Evolutionary conservation across 2,888 invertebrate genomes (phyloP), one percentile per base, ranked within the genome.

Genomic region (Rugalucina vietnamica): DNA sequence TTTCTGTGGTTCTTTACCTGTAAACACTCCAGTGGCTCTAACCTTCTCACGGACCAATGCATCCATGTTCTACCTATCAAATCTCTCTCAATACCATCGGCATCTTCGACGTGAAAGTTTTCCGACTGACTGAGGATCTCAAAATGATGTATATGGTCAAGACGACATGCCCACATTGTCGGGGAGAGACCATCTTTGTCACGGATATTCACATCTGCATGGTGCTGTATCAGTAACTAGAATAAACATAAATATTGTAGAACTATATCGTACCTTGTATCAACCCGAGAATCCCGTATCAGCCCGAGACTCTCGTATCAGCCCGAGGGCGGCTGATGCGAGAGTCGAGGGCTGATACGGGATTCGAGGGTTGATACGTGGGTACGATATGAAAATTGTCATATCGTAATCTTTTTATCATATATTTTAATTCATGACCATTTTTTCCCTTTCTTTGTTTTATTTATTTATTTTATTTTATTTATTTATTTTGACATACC

Each of bases 91-190:
- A 93, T 92, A 49, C 92, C 94, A 76, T 93, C 93, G 24, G 77
- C 88, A 73, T 92, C 93, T 8, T 90, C 91, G 10, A 91, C 88
- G 76, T 89, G 90, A 78, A 86, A 89, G 74, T 91, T 91, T n/a
- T 91, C 90, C 4, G 90, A 87, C 43, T 85, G 82, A 79, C 90
- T 91, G 54, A 94, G 87, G 75, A 94, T 84, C 82, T 93, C 93
- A 87, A 95, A 94, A 86, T 95, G 95, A 70, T 93, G 90, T 32
- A 94, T 93, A 86, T 94, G 92, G 89, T 95, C 95, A 79, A 95
- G 88, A 32, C 94, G 92, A 89, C 95, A 95, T 0, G 95, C 94
- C 95, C 95, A 95, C 95, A 95, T 95, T 80, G 92, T 91, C 0
- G 95, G 93, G 0, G 95, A 91, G 82, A 95, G 87, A 4, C 94